Conservation (phyloP, 2,113 vertebrate genomes). For the Laticauda laticaudata region DNA sequence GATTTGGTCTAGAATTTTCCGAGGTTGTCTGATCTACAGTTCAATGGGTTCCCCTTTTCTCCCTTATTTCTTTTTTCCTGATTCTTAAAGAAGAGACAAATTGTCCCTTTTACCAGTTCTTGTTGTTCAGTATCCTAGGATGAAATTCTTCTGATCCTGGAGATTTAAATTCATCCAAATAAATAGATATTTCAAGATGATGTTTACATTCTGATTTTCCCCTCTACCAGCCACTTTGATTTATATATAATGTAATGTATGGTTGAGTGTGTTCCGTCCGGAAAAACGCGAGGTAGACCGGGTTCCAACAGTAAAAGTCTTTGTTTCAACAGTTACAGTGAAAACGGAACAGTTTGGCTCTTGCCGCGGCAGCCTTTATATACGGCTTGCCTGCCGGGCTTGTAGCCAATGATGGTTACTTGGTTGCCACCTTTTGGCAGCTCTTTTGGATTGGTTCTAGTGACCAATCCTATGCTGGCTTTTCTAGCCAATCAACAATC, state of each 20-base stretch:
- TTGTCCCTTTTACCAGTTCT: not conserved
- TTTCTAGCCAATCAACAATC: too few relatives aligned
- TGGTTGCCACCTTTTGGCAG: too few relatives aligned
- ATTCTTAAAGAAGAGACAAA: not conserved
- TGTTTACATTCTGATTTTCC: not conserved
- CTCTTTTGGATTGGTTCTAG: too few relatives aligned
- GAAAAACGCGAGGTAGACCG: too few relatives aligned
- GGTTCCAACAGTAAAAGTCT: too few relatives aligned
- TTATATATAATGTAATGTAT: not conserved
- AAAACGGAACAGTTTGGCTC: too few relatives aligned
- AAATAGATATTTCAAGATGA: not conserved
- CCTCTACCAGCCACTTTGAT: not conserved
- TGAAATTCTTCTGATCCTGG: not conserved
- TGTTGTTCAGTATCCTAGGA: not conserved
- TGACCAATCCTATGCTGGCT: too few relatives aligned
- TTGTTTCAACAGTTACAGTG: too few relatives aligned
- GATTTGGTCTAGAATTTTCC: not conserved
- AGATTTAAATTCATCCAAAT: not conserved
- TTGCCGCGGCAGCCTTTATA: too few relatives aligned
- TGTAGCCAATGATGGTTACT: too few relatives aligned
- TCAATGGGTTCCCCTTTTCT: not conserved
- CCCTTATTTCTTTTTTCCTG: not conserved
- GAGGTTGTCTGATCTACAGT: not conserved
- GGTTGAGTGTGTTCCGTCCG: not conserved
- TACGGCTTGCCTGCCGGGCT: too few relatives aligned